Percentiles rank a stretch among this genome's conserved stretches.
Conservation (phyloP, 2,888 invertebrate species). For the Cabera pusaria region DNA sequence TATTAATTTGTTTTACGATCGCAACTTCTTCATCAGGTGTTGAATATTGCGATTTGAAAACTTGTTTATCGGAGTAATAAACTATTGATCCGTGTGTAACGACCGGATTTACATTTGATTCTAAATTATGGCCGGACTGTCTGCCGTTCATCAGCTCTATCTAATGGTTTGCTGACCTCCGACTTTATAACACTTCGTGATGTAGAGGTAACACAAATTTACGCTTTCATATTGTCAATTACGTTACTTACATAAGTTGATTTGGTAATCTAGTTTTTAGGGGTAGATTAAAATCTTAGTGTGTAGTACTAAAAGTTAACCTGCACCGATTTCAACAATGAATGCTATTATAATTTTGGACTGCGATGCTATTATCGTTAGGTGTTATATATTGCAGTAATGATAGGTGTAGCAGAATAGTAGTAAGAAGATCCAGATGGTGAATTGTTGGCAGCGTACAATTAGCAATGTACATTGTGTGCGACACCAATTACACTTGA, state of each 20-base stretch:
- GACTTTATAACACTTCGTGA: not conserved
- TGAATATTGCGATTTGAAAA: conserved; percentile 32
- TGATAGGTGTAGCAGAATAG: too few relatives aligned
- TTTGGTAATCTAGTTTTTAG: too few relatives aligned
- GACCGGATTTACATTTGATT: not conserved
- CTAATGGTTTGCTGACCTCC: conserved; percentile 1
- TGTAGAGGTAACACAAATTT: too few relatives aligned
- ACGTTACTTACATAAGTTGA: too few relatives aligned
- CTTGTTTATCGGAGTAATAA: conserved; percentile 24
- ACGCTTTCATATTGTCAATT: too few relatives aligned
- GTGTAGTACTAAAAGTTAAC: too few relatives aligned
- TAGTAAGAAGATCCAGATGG: conserved; percentile 3
- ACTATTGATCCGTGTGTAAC: conserved; percentile 10
- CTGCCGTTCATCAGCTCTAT: not conserved
- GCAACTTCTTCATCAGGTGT: conserved; percentile 40
- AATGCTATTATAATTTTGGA: too few relatives aligned
- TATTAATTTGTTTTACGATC: conserved; percentile 51
- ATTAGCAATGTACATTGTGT: conserved; percentile 37
- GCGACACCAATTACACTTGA: conserved; percentile 49
- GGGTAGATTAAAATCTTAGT: too few relatives aligned
- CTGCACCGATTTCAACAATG: too few relatives aligned
- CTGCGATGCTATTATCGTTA: too few relatives aligned
- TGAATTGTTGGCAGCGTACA: conserved; percentile 35
- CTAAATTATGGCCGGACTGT: not conserved
- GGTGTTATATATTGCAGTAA: too few relatives aligned